Percentiles rank a stretch among this genome's conserved stretches.
These are phyloP conservation scores for Jordanella pulchra DNA, from an alignment of 2,797 vertebrate species.

Conservation along the genomic window DNA sequence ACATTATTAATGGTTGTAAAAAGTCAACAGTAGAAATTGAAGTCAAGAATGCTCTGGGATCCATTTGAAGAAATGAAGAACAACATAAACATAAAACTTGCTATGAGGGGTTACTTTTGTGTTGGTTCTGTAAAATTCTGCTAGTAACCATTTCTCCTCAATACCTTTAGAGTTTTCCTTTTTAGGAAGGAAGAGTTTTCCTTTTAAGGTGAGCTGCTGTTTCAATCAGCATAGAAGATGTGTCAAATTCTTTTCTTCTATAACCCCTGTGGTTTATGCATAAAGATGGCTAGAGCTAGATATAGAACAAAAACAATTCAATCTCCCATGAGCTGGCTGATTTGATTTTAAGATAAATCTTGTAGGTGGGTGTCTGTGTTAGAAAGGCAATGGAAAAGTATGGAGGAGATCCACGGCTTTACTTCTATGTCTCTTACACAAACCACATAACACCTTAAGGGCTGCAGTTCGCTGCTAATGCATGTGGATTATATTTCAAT, in stretches of 20 bases:
- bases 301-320: slow-evolving; percentile 6
- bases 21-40: slow-evolving; percentile 2
- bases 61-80: slow-evolving; percentile 7
- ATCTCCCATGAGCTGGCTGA: slow-evolving; percentile 2
- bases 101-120: background rate
- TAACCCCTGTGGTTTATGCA: background rate
- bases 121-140: background rate
- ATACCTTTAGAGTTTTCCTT: background rate
- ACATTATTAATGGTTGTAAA: slow-evolving; percentile 37
- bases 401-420: slow-evolving; percentile 3
- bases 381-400: slow-evolving; percentile 23
- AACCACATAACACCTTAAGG: slow-evolving; percentile 29
- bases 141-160: background rate
- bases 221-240: background rate
- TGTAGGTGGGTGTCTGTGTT: slow-evolving; percentile 28
- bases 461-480: slow-evolving; percentile 27
- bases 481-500: slow-evolving; percentile 34
- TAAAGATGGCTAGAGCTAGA: background rate
- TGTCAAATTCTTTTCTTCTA: background rate
- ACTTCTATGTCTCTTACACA: background rate
- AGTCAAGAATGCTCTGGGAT: background rate
- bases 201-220: background rate
- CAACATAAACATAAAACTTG: background rate
- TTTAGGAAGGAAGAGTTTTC: background rate
- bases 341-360: slow-evolving; percentile 37